Conservation (phyloP, 2,888 invertebrate genomes). For the Notodonta ziczac region DNA sequence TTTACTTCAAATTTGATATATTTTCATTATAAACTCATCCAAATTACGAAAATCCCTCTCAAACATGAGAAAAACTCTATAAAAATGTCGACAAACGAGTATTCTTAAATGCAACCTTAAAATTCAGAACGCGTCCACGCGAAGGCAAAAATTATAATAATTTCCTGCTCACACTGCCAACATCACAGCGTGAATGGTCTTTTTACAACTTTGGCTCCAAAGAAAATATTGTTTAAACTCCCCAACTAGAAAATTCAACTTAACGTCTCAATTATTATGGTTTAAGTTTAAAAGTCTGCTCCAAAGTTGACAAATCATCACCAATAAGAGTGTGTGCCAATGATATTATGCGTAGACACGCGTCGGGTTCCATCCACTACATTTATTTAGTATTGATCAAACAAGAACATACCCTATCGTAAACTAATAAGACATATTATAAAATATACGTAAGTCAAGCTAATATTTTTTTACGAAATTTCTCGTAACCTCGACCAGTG, state of each 20-base stretch:
- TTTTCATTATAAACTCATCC: slow-evolving; percentile 6
- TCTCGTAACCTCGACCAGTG: slow-evolving; percentile 21
- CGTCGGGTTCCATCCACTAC: slow-evolving; percentile 53
- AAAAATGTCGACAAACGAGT: neutral
- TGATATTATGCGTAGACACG: slow-evolving; percentile 82
- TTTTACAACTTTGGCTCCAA: slow-evolving; percentile 56
- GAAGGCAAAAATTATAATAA: slow-evolving; percentile 38
- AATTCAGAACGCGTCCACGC: slow-evolving; percentile 38
- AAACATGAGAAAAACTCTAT: neutral
- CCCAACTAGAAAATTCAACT: slow-evolving; percentile 19
- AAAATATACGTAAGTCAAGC: slow-evolving; percentile 18
- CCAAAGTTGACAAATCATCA: slow-evolving; percentile 78
- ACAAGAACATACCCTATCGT: slow-evolving; percentile 28
- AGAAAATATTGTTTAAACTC: slow-evolving; percentile 52
- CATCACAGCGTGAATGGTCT: slow-evolving; percentile 64
- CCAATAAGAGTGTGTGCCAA: slow-evolving; percentile 69
- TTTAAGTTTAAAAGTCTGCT: slow-evolving; percentile 29
- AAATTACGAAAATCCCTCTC: slow-evolving; percentile 16
- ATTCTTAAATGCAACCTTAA: slow-evolving; percentile 28
- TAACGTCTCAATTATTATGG: slow-evolving; percentile 29
- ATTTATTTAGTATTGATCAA: slow-evolving; percentile 29
- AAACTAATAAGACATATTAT: slow-evolving; percentile 26
- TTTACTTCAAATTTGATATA: neutral
- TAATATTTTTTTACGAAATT: slow-evolving; percentile 37
- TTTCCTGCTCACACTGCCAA: slow-evolving; percentile 48